Evolutionary conservation across 2,888 invertebrate genomes (phyloP).

Genomic region (Acleris laterana): DNA sequence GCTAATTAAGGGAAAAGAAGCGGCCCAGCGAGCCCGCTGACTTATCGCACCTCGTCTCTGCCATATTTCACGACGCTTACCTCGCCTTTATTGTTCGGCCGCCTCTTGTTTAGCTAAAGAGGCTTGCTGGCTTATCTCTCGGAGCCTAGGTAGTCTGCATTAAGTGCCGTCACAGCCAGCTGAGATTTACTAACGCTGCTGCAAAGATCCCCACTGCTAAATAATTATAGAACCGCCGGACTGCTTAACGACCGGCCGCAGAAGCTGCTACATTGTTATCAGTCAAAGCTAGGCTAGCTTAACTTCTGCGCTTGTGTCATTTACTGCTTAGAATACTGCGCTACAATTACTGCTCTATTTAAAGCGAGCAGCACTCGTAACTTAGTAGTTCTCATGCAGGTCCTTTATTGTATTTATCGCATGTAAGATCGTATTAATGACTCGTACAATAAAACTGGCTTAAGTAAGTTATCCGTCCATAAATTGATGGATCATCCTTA

Average conservation of each 20-base stretch:
- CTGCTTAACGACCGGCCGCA: constrained; percentile 28
- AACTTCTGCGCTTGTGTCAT: constrained; percentile 4
- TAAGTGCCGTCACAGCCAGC: constrained; percentile 68
- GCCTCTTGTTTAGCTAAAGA: constrained; percentile 79
- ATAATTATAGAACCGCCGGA: constrained; percentile 45
- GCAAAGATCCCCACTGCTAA: constrained; percentile 58
- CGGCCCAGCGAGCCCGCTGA: constrained; percentile 68
- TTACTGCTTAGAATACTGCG: too few species aligned
- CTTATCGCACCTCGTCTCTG: constrained; percentile 76
- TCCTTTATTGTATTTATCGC: not conserved
- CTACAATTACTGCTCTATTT: not conserved
- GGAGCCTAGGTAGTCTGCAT: constrained; percentile 76
- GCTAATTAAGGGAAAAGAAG: constrained; percentile 84
- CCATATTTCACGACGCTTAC: constrained; percentile 81
- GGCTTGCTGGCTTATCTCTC: constrained; percentile 79
- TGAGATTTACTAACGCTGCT: constrained; percentile 63
- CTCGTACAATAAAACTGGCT: constrained; percentile 16
- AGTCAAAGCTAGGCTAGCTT: constrained; percentile 12
- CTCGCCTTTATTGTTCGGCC: constrained; percentile 78
- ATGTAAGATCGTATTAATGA: not conserved
- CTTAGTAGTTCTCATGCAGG: not conserved
- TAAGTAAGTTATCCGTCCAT: constrained; percentile 7
- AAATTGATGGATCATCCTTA: constrained; percentile 17
- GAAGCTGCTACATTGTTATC: constrained; percentile 24
- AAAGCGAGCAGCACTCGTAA: not conserved